Base-by-base conservation (phyloP, 2,113 vertebrate genomes). In the Psephotus haematonotus region DNA sequence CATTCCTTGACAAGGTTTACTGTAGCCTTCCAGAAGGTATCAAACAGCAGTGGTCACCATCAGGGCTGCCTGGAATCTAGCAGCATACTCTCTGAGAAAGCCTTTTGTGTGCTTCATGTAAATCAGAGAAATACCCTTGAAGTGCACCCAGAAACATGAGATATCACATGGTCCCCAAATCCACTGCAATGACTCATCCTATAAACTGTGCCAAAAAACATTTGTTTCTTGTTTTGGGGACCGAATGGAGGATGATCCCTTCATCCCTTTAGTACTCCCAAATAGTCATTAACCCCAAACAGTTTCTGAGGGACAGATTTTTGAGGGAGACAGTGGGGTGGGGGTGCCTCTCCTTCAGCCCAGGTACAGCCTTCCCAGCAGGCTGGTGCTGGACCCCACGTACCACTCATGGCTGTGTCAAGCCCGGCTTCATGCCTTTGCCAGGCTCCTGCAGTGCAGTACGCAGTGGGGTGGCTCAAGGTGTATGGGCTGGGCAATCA, bases 381-480 rank as follows among this genome's bases (percentile, higher is more conserved):
- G 33, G 24, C 28, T 0, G 3, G 9, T 47, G 28, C 28, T 1
- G 0, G 16, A 39, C n/a, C 7, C 25, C 62, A 37, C 1, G 1
- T 52, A 23, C 71, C 1, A 0, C 49, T 83, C n/a, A 28, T 9
- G 23, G 50, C 20, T 24, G 25, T 3, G 3, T 15, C 2, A 3
- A 41, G 28, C 60, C 47, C 20, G 37, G 47, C 35, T 64, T 13
- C 17, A 12, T 65, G 44, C n/a, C 46, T 39, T 18, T 28, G 49
- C 28, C 75, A 59, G 5, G 17, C 44, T 65, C 25, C 60, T 0
- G 1, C 6, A 3, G 13, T 7, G 50, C 44, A 39, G 59, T 6
- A 6, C 2, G 1, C 0, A 0, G 16, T 4, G 43, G n/a, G 25
- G 22, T 20, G n/a, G 49, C 49, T 74, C 29, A 6, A 52, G 35